Evolutionary conservation across 2,797 vertebrate genomes (phyloP).

Genomic region (Sebastes taczanowskii): DNA sequence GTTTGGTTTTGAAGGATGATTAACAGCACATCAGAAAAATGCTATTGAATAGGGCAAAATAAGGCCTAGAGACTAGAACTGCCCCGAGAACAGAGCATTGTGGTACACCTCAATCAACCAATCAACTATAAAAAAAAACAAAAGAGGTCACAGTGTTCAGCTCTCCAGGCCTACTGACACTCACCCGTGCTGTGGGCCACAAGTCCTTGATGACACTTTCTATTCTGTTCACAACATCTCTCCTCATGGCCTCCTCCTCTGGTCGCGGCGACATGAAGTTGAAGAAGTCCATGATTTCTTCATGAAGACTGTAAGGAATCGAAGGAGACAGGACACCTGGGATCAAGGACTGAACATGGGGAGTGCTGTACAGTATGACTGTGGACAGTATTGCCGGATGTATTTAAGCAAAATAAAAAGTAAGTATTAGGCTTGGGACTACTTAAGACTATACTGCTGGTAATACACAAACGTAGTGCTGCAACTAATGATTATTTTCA

Average conservation of each 20-base stretch:
- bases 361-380: neutral
- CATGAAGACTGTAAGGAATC: slow-evolving; percentile 87
- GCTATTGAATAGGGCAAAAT: neutral
- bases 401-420: neutral
- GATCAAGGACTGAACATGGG: neutral
- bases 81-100: too few species aligned
- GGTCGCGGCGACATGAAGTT: slow-evolving; percentile 97
- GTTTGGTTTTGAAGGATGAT: neutral
- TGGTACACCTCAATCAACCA: too few species aligned
- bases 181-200: slow-evolving; percentile 94
- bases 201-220: slow-evolving; percentile 94
- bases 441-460: neutral
- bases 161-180: slow-evolving; percentile 28
- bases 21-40: neutral
- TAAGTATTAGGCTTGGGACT: neutral
- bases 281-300: slow-evolving; percentile 98
- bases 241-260: slow-evolving; percentile 96
- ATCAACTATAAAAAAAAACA: too few species aligned
- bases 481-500: too few species aligned
- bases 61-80: accelerated
- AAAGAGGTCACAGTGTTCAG: neutral
- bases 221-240: slow-evolving; percentile 94
- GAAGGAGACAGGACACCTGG: neutral
- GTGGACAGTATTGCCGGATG: neutral
- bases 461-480: neutral